phyloP scores from a whole-genome alignment of 2,888 invertebrate species.

The Erynnis tages region DNA sequence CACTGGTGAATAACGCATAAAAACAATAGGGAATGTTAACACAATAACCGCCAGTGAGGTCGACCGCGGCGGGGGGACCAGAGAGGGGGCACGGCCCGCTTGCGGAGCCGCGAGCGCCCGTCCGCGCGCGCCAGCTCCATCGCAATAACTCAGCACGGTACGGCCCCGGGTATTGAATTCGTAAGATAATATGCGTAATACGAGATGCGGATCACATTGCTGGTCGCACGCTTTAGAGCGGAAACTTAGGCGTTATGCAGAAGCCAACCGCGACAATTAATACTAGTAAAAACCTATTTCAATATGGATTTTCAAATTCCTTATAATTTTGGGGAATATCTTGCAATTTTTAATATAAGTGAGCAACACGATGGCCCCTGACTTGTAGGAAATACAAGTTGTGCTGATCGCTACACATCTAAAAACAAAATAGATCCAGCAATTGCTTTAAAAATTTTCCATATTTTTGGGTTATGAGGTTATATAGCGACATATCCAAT shows the following conservation, averaged over 20 bases:
- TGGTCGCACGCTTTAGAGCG: slow-evolving; percentile 66
- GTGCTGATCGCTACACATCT: no score
- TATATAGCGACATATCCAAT: no score
- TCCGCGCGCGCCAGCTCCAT: slow-evolving; percentile 58
- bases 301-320: background rate
- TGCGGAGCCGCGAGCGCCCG: slow-evolving; percentile 44
- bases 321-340: background rate
- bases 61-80: slow-evolving; percentile 70
- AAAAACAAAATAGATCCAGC: no score
- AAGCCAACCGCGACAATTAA: slow-evolving; percentile 28
- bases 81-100: slow-evolving; percentile 47
- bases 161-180: slow-evolving; percentile 54
- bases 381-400: no score
- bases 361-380: no score
- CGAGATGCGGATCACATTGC: slow-evolving; percentile 59
- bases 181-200: slow-evolving; percentile 66
- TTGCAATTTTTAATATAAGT: no score
- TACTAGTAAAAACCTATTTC: slow-evolving; percentile 31
- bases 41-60: slow-evolving; percentile 80
- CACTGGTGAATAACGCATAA: slow-evolving; percentile 36
- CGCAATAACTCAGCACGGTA: slow-evolving; percentile 56
- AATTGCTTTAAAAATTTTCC: no score
- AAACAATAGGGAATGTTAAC: slow-evolving; percentile 71
- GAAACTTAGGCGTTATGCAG: slow-evolving; percentile 49
- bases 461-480: no score